Base-by-base conservation (phyloP, 2,888 invertebrate species). In the Chrysopilus asiliformis region DNA sequence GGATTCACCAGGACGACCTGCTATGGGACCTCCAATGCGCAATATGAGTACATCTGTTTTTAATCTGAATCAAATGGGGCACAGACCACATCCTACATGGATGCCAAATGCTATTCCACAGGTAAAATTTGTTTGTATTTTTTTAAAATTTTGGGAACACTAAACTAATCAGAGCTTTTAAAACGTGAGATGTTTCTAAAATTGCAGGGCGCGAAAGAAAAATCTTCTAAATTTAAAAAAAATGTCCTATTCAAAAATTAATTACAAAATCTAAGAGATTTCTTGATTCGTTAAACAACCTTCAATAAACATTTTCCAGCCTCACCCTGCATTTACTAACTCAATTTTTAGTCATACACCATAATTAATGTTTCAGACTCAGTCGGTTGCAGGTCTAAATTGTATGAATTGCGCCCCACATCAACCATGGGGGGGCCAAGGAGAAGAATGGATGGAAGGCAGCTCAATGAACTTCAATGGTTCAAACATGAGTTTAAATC, bases 311-410 rank as follows among this genome's bases (percentile, higher is more conserved):
- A 8, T 16, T 34, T 4, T 14, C 17, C n/a, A 12, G 17, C 3
- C 9, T 13, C 16, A 17, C n/a, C n/a, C n/a, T n/a, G n/a, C n/a
- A n/a, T n/a, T n/a, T n/a, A n/a, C n/a, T n/a, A n/a, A n/a, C n/a
- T n/a, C n/a, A n/a, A n/a, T n/a, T n/a, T n/a, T n/a, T n/a, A n/a
- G n/a, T n/a, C n/a, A n/a, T n/a, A 43, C n/a, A n/a, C 29, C 27
- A 32, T 32, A 19, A 25, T 19, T 34, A 19, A 22, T 36, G 22
- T 24, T 25, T 16, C 10, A 79, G 78, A 74, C 78, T 0, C 79
- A 79, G 49, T 79, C 79, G 0, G 69, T 78, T 69, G 77, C 78
- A 1, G 78, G 79, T 34, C 52, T 80, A 6, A 73, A 72, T 50
- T 75, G 72, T 45, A 68, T 69, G 18, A 66, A 67, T 31, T 74